Evolutionary conservation across 2,797 vertebrate genomes (phyloP).

Genomic region (Tenualosa thibaudeaui): DNA sequence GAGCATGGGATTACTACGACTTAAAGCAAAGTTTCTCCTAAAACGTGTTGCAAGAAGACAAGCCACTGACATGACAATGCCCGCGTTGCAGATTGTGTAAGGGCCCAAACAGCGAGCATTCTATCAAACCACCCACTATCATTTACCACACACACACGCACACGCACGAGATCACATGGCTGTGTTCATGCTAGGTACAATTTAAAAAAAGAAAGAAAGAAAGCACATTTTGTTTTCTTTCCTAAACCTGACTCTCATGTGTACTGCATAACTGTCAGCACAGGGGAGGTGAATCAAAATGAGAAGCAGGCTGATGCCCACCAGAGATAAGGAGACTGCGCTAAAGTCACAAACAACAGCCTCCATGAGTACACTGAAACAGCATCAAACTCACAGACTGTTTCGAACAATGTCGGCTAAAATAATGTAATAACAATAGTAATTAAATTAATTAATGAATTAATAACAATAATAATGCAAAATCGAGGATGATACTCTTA

Average conservation of each 20-base stretch:
- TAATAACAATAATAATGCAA: neutral
- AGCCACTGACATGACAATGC: neutral
- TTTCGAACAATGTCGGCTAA: neutral
- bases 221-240: neutral
- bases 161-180: neutral
- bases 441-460: too few relatives aligned
- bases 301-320: neutral
- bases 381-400: neutral
- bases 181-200: neutral
- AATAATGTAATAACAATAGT: too few relatives aligned
- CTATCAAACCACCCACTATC: neutral
- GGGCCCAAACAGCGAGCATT: neutral
- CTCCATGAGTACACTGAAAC: neutral
- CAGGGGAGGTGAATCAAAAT: neutral
- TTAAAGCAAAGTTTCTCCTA: slow-evolving; percentile 20
- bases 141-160: neutral
- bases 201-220: neutral
- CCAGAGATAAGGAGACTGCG: neutral
- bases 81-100: neutral
- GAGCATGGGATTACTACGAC: slow-evolving; percentile 9
- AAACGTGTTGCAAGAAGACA: neutral
- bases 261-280: neutral
- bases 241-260: neutral
- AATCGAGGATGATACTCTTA: neutral
- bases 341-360: neutral